These are phyloP conservation scores for Phaenicophaeus curvirostris DNA, from an alignment of 2,797 vertebrate species.

Conservation along the genomic window DNA sequence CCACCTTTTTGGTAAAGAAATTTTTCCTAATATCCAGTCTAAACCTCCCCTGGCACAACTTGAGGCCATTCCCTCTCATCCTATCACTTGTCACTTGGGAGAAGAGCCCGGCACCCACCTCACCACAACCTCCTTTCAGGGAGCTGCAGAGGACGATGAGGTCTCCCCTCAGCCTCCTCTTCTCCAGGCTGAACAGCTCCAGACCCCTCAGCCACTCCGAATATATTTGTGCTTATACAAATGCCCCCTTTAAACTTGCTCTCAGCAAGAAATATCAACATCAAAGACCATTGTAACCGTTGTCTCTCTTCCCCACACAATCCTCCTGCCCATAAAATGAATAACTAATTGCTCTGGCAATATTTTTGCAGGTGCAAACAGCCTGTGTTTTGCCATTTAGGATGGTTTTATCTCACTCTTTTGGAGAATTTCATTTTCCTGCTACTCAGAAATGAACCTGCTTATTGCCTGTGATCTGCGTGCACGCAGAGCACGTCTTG, in stretches of 20 bases:
- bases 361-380: not conserved
- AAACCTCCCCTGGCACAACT: too few relatives aligned
- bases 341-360: not conserved
- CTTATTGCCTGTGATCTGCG: accelerated
- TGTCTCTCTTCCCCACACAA: not conserved
- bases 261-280: accelerated
- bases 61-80: too few relatives aligned
- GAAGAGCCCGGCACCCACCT: too few relatives aligned
- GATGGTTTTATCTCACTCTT: not conserved
- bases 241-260: not conserved
- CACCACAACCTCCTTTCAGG: too few relatives aligned
- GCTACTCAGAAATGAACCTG: not conserved
- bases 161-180: too few relatives aligned
- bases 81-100: too few relatives aligned
- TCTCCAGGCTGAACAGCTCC: too few relatives aligned
- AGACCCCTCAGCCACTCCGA: too few relatives aligned
- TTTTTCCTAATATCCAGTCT: too few relatives aligned
- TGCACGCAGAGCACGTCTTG: accelerated
- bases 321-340: not conserved
- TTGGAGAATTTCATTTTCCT: not conserved
- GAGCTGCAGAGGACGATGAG: too few relatives aligned
- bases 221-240: not conserved
- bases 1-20: too few relatives aligned
- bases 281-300: not conserved
- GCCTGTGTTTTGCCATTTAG: not conserved